Evolutionary conservation across 2,888 invertebrate species (phyloP).

Genomic region (Drosophila neoperkinsi): DNA sequence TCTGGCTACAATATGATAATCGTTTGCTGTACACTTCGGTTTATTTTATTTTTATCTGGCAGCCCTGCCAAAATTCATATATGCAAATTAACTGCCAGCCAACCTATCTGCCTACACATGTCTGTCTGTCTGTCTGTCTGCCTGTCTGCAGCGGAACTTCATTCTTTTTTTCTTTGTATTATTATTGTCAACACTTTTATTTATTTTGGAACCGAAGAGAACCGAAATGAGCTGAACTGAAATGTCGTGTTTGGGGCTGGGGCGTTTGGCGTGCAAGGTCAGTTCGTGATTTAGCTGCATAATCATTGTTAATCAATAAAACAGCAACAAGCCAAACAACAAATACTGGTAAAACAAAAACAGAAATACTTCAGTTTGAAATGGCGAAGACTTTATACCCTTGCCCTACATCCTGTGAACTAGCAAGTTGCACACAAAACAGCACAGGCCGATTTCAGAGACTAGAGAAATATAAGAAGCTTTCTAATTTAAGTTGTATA

Average conservation of each 20-base stretch:
- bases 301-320: slow-evolving; percentile 59
- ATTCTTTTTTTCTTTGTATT: slow-evolving; percentile 25
- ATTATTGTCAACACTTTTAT: slow-evolving; percentile 48
- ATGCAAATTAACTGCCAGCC: slow-evolving; percentile 69
- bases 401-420: not conserved
- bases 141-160: slow-evolving; percentile 8
- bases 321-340: slow-evolving; percentile 20
- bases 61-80: slow-evolving; percentile 48
- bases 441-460: too few species aligned
- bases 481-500: too few species aligned
- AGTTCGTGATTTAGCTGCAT: slow-evolving; percentile 51
- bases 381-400: not conserved
- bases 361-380: not conserved
- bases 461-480: too few species aligned
- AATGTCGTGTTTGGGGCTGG: slow-evolving; percentile 31
- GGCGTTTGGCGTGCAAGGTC: slow-evolving; percentile 56
- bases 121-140: slow-evolving; percentile 18
- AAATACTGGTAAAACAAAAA: slow-evolving; percentile 1
- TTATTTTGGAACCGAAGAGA: slow-evolving; percentile 28
- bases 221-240: slow-evolving; percentile 21
- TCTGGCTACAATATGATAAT: slow-evolving; percentile 14
- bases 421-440: too few species aligned
- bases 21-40: slow-evolving; percentile 7
- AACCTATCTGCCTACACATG: not conserved
- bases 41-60: slow-evolving; percentile 22